Evolutionary conservation across 2,797 vertebrate species (phyloP), one percentile per base, ranked within the genome.

Genomic region (Urosaurus nigricauda): DNA sequence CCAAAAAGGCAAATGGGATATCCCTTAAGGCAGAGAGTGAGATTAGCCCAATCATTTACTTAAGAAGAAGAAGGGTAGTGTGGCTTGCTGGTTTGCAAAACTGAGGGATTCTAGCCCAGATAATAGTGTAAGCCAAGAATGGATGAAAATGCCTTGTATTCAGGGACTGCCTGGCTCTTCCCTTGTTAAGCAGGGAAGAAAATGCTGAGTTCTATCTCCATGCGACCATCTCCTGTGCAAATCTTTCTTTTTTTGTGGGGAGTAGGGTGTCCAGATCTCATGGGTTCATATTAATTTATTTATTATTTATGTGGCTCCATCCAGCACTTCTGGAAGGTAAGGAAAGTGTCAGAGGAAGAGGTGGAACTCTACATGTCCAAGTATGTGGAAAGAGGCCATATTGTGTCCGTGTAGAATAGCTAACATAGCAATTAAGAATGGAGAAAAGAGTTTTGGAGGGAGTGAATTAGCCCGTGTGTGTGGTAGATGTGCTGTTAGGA

Each of bases 261-360:
- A 32, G 47, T 65, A 26, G 73, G 51, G 37, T 24, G 53, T 60
- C 79, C 40, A 73, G 26, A 65, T 78, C 87, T 91, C 79, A 77
- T 88, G 74, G 89, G 90, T 0, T 43, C 85, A 92, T 92, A 91
- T 90, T 95, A 68, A 95, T 95, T 96, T 96, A 96, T 96, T 95
- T 94, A 93, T 96, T 96, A 95, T 96, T 95, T 96, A 96, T 96
- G 93, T 93, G 0, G 0, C 92, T 93, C 91, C 87, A 90, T 90
- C 0, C 0, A 90, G 74, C 60, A 58, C 71, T 88, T 60, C 68
- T 88, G 83, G 82, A 87, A 87, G 89, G 70, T 6, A 1, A 1
- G 16, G 65, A 75, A 58, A 56, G 51, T 80, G 4, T 83, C 60
- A 5, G 79, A 60, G 73, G 12, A 78, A 65, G 65, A 81, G 78